phyloP scores from a whole-genome alignment of 2,113 vertebrate species.

The Siniperca chuatsi region DNA sequence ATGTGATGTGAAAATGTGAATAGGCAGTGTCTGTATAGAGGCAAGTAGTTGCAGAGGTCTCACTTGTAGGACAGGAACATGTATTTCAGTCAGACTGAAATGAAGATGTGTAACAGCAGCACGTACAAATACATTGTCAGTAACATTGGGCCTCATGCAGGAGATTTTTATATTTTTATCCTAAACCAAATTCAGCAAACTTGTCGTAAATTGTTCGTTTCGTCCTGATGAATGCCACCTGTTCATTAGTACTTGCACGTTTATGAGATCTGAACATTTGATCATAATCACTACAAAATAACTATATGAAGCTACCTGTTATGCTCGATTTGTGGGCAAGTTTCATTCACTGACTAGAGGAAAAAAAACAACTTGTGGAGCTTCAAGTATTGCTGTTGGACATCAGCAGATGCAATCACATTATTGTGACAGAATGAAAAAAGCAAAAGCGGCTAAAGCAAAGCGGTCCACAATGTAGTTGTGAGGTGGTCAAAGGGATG shows the following conservation, averaged over 20 bases:
- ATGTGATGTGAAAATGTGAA: background rate
- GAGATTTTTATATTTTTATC: background rate
- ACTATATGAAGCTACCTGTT: background rate
- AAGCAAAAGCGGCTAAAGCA: background rate
- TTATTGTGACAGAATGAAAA: background rate
- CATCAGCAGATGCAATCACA: background rate
- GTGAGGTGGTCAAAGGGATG: background rate
- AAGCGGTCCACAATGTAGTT: background rate
- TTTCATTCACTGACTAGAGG: background rate
- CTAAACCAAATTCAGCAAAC: background rate
- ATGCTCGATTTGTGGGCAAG: background rate
- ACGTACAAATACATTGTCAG: background rate
- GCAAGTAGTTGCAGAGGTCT: background rate
- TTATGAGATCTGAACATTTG: background rate
- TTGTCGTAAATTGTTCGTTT: background rate
- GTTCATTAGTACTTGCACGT: background rate
- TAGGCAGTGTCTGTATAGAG: background rate
- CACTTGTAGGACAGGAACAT: background rate
- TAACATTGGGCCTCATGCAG: background rate
- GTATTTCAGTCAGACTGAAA: background rate
- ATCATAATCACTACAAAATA: background rate
- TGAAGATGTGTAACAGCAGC: slow-evolving; percentile 6
- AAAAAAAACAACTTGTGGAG: background rate
- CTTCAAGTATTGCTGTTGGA: background rate
- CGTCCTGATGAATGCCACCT: background rate